Conservation (phyloP, 2,797 vertebrate genomes). For the Hirundo rustica region DNA sequence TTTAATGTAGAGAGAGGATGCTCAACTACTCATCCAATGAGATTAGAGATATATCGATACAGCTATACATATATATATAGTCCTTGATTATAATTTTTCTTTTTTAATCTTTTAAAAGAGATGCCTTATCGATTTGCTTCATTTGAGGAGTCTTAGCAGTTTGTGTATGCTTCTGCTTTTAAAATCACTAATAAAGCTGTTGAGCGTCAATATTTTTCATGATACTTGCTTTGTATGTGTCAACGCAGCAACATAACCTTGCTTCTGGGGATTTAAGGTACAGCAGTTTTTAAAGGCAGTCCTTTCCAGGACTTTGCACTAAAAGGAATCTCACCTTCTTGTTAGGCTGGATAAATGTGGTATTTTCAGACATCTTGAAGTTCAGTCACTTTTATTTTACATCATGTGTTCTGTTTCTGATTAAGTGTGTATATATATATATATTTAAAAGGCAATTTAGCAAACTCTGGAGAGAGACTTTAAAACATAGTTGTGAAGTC, state of each 20-base stretch:
- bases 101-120: neutral
- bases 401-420: neutral
- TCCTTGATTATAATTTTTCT: neutral
- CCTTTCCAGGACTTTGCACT: neutral
- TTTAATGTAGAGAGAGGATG: neutral
- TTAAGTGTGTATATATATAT: neutral
- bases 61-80: neutral
- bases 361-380: constrained; percentile 50
- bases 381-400: neutral
- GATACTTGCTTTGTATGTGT: neutral
- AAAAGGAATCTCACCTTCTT: constrained; percentile 9
- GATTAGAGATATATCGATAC: neutral
- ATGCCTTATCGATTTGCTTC: neutral
- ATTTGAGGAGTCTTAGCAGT: neutral
- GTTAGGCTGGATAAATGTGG: constrained; percentile 8
- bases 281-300: neutral
- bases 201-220: accelerated
- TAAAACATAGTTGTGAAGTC: neutral
- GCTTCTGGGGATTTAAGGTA: neutral
- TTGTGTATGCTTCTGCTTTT: neutral
- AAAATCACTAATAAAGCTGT: neutral
- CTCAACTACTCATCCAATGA: neutral
- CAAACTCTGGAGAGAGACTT: neutral
- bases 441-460: neutral
- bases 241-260: neutral